A percentile compares a stretch with the other conserved stretches of the same genome.
Conservation (phyloP, 2,888 invertebrate genomes). For the Melipona bicolor region DNA sequence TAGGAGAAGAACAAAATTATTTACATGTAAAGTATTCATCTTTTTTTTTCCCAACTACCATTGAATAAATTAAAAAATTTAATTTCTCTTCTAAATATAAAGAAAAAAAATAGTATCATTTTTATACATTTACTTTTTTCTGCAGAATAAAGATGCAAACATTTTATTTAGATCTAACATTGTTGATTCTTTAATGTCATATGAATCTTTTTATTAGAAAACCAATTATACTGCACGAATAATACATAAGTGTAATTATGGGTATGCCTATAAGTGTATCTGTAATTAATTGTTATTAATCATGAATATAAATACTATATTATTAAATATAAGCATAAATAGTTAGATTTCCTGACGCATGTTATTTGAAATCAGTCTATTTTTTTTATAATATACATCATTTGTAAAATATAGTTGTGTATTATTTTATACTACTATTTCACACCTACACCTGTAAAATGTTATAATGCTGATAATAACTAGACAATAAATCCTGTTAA, state of each 20-base stretch:
- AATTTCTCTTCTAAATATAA: not conserved
- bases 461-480: too few relatives aligned
- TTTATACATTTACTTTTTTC: slow-evolving; percentile 19
- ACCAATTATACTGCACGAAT: too few relatives aligned
- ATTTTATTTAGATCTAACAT: not conserved
- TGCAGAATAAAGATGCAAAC: not conserved
- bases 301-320: not conserved
- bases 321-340: not conserved
- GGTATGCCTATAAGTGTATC: too few relatives aligned
- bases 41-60: slow-evolving; percentile 1
- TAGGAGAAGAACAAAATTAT: not conserved
- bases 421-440: not conserved
- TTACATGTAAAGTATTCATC: slow-evolving; percentile 7
- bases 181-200: not conserved
- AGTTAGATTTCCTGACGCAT: slow-evolving; percentile 23
- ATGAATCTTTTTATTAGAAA: too few relatives aligned
- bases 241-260: too few relatives aligned
- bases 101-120: not conserved
- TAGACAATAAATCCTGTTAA: too few relatives aligned
- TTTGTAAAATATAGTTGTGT: slow-evolving; percentile 8
- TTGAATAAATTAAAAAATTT: not conserved
- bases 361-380: slow-evolving; percentile 40
- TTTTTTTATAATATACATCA: slow-evolving; percentile 40
- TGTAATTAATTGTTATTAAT: not conserved
- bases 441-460: not conserved